A percentile compares a stretch with the other conserved stretches of the same genome.
Conservation (phyloP, 2,797 vertebrate species). For the Benthosema pterotum region DNA sequence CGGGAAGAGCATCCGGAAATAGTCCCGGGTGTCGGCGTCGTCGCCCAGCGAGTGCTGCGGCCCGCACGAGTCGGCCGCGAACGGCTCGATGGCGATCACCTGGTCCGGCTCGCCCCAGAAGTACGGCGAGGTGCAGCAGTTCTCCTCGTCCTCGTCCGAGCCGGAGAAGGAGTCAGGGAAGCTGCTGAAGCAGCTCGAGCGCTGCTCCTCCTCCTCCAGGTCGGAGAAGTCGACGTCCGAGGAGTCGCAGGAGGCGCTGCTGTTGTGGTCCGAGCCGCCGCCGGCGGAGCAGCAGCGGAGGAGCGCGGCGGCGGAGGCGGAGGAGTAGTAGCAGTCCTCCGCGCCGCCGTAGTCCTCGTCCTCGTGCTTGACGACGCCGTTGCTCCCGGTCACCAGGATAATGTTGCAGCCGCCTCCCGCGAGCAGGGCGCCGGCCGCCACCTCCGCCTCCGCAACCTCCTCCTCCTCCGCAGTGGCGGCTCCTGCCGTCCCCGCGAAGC, state of each 20-base stretch:
- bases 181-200: conserved; percentile 77
- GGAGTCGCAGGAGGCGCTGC: conserved; percentile 83
- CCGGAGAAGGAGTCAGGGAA: conserved; percentile 70
- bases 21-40: conserved; percentile 86
- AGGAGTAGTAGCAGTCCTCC: conserved; percentile 82
- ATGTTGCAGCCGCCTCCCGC: conserved; percentile 84
- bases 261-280: conserved; percentile 61
- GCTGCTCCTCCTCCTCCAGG: conserved; percentile 85
- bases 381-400: conserved; percentile 80
- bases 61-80: conserved; percentile 77
- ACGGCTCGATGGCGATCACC: conserved; percentile 82
- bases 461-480: conserved; percentile 45
- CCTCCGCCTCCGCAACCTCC: conserved; percentile 23
- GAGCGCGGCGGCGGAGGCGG: conserved; percentile 63
- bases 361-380: conserved; percentile 82
- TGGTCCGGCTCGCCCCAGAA: conserved; percentile 88
- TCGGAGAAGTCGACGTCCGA: conserved; percentile 88
- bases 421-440: conserved; percentile 75
- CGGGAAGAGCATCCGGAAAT: conserved; percentile 89
- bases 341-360: conserved; percentile 76
- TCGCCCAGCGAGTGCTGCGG: conserved; percentile 86
- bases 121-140: conserved; percentile 79
- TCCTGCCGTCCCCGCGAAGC: conserved; percentile 50
- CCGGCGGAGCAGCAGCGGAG: no score
- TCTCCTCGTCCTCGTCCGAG: conserved; percentile 69